phyloP scores from a whole-genome alignment of 2,113 vertebrate species.

The Lampris megalopsis region DNA sequence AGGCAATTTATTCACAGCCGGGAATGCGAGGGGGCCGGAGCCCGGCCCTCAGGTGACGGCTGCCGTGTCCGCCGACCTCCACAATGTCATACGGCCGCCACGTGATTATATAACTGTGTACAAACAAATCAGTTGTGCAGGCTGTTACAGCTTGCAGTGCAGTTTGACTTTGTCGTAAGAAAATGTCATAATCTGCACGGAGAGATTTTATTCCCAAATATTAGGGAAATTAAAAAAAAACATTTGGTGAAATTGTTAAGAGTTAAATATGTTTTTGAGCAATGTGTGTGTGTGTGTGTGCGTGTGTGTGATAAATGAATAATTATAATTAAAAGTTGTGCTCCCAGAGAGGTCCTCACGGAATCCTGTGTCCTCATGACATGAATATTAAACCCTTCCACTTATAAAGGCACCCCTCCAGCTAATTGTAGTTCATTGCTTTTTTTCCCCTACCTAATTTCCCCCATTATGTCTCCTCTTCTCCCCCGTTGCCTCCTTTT shows the following conservation, averaged over 20 bases:
- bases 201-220: not conserved
- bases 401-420: conserved; percentile 15
- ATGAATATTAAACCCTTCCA: conserved; percentile 56
- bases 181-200: not conserved
- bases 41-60: conserved; percentile 54
- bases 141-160: not conserved
- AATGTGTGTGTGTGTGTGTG: not conserved
- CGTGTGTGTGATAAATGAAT: conserved; percentile 28
- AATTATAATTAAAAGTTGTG: conserved; percentile 51
- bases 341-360: conserved; percentile 43
- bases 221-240: conserved; percentile 25
- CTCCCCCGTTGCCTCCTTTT: conserved; percentile 4
- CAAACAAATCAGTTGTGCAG: not conserved
- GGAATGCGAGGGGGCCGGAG: conserved; percentile 64
- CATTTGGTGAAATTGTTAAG: not conserved
- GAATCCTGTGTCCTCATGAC: conserved; percentile 44
- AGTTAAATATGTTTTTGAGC: conserved; percentile 13
- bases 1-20: conserved; percentile 66
- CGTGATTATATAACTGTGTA: conserved; percentile 18
- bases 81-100: conserved; percentile 50
- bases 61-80: conserved; percentile 28
- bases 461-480: conserved; percentile 11
- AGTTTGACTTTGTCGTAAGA: not conserved
- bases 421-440: conserved; percentile 39
- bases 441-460: not conserved